These are phyloP conservation scores for Pleuronectes platessa DNA, from an alignment of 2,113 vertebrate species.

Conservation along the genomic window DNA sequence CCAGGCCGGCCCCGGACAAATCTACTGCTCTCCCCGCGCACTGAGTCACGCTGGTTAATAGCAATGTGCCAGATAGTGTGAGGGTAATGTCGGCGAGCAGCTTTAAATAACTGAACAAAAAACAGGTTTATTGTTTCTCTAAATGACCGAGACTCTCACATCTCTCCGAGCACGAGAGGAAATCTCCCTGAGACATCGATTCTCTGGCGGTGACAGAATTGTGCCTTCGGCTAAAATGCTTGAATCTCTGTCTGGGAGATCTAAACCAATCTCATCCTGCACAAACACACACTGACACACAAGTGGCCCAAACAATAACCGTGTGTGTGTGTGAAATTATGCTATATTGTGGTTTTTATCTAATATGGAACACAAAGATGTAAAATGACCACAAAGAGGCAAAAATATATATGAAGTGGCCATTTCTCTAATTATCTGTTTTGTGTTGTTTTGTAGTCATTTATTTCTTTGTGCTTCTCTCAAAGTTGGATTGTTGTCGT, in stretches of 20 bases:
- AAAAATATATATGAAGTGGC: too few species aligned
- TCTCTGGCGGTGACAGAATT: slow-evolving; percentile 7
- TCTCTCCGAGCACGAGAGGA: slow-evolving; percentile 8
- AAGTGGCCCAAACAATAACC: not conserved
- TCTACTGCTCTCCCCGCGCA: slow-evolving; percentile 21
- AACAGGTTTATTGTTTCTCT: slow-evolving; percentile 58
- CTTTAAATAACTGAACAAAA: slow-evolving; percentile 59
- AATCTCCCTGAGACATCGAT: slow-evolving; percentile 22
- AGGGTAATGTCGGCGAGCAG: slow-evolving; percentile 53
- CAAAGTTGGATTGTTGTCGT: too few species aligned
- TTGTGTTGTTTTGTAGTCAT: too few species aligned
- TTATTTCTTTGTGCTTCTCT: too few species aligned
- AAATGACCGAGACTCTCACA: slow-evolving; percentile 40
- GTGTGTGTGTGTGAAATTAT: too few species aligned
- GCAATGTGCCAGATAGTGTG: slow-evolving; percentile 39
- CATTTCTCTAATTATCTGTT: too few species aligned
- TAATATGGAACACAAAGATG: too few species aligned
- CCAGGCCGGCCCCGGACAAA: slow-evolving; percentile 6
- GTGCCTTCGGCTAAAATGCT: slow-evolving; percentile 18
- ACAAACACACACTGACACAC: slow-evolving; percentile 22
- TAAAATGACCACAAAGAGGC: too few species aligned
- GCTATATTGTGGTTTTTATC: too few species aligned
- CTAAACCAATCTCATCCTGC: slow-evolving; percentile 15
- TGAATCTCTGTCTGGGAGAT: not conserved
- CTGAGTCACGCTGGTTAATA: slow-evolving; percentile 54